Conservation (phyloP, 2,797 vertebrate species). For the Lagorchestes hirsutus region DNA sequence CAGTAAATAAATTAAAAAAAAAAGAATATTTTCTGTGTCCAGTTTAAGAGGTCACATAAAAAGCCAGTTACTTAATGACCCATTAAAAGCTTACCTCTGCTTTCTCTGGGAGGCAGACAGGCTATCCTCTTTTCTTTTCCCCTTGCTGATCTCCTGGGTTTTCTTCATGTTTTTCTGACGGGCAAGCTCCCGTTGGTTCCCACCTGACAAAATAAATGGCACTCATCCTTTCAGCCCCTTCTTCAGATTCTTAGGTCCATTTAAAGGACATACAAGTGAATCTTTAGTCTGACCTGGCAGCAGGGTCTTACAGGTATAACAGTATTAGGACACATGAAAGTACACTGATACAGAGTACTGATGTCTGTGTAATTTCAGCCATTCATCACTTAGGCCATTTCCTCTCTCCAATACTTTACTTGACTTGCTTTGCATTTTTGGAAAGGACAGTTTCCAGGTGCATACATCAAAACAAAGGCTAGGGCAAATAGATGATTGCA, state of each 20-base stretch:
- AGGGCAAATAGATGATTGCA: no score
- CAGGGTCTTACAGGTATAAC: background rate
- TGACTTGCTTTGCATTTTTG: no score
- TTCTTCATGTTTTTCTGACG: constrained; percentile 89
- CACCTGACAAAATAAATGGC: constrained; percentile 79
- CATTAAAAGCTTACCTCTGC: constrained; percentile 82
- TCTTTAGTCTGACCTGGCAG: constrained; percentile 9
- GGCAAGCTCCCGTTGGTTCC: constrained; percentile 88
- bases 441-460: no score
- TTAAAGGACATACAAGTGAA: constrained; percentile 7
- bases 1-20: background rate
- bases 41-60: constrained; percentile 7
- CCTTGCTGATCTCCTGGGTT: constrained; percentile 86
- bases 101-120: constrained; percentile 87
- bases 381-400: no score
- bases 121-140: constrained; percentile 88
- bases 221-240: constrained; percentile 34
- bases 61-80: background rate
- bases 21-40: constrained; percentile 31
- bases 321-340: constrained; percentile 30
- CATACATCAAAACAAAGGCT: no score
- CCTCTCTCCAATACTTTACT: no score
- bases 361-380: no score
- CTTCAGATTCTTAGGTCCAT: constrained; percentile 14
- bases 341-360: constrained; percentile 24